These are phyloP conservation scores for Capreolus pygargus DNA, from an alignment of 2,113 vertebrate species.

Conservation along the genomic window DNA sequence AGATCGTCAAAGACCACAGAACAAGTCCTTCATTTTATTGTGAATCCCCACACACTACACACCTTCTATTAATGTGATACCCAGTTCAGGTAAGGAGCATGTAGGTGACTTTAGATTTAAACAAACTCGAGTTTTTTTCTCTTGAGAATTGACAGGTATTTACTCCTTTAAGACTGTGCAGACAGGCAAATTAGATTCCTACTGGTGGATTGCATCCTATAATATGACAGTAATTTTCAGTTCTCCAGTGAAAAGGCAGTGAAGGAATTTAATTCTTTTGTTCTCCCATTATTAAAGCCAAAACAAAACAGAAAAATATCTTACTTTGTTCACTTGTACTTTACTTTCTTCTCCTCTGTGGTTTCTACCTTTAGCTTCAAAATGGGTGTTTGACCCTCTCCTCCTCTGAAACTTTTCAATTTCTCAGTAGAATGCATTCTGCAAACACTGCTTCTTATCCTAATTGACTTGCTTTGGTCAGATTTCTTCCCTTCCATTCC, in stretches of 20 bases:
- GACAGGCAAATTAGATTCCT: background rate
- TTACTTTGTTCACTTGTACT: background rate
- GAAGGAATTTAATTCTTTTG: background rate
- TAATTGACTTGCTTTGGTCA: background rate
- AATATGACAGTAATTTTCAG: background rate
- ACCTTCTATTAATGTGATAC: background rate
- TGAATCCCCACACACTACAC: background rate
- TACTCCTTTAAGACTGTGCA: background rate
- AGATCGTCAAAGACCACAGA: background rate
- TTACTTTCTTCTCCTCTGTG: background rate
- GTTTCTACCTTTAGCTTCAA: background rate
- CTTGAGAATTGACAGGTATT: background rate
- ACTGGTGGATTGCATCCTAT: background rate
- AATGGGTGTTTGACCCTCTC: background rate
- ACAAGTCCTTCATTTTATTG: background rate
- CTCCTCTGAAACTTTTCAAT: background rate
- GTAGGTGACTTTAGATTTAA: background rate
- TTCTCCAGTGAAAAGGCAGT: background rate
- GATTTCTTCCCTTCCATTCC: background rate
- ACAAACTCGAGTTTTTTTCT: background rate
- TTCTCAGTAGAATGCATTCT: background rate
- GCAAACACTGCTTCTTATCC: background rate
- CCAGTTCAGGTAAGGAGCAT: background rate
- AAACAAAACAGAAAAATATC: background rate
- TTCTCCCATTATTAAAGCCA: background rate